phyloP scores from a whole-genome alignment of 2,888 invertebrate genomes.

The Periphyllus acericola region DNA sequence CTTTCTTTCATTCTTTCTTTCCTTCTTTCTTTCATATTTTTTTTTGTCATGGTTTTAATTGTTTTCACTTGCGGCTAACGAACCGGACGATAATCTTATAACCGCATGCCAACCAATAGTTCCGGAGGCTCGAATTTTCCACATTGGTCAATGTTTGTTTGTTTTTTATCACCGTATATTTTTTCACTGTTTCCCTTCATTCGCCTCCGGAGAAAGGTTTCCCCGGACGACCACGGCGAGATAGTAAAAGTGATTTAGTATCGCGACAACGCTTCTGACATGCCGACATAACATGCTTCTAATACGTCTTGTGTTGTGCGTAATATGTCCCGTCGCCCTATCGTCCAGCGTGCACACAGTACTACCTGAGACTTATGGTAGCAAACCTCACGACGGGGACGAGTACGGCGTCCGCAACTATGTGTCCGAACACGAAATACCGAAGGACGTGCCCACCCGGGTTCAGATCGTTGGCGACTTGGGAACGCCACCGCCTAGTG shows the following conservation, averaged over 20 bases:
- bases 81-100: slow-evolving; percentile 21
- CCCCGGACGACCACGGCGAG: slow-evolving; percentile 39
- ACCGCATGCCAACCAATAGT: slow-evolving; percentile 47
- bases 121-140: slow-evolving; percentile 43
- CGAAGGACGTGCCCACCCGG: slow-evolving; percentile 66
- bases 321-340: neutral
- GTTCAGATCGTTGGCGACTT: slow-evolving; percentile 67
- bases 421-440: slow-evolving; percentile 67
- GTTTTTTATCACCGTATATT: neutral
- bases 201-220: slow-evolving; percentile 57
- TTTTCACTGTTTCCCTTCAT: slow-evolving; percentile 21
- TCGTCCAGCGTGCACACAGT: slow-evolving; percentile 30
- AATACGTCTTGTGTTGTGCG: slow-evolving; percentile 55
- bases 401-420: slow-evolving; percentile 63
- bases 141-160: slow-evolving; percentile 43
- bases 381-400: slow-evolving; percentile 19
- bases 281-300: slow-evolving; percentile 61
- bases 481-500: slow-evolving; percentile 66
- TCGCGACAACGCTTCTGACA: slow-evolving; percentile 54
- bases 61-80: slow-evolving; percentile 50
- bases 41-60: slow-evolving; percentile 54
- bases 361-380: neutral
- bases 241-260: slow-evolving; percentile 60
- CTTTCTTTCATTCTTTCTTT: neutral
- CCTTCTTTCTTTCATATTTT: neutral